A percentile compares a stretch with the other conserved stretches of the same genome.
Conservation (phyloP, 2,888 invertebrate genomes). For the Siphlonurus alternatus region DNA sequence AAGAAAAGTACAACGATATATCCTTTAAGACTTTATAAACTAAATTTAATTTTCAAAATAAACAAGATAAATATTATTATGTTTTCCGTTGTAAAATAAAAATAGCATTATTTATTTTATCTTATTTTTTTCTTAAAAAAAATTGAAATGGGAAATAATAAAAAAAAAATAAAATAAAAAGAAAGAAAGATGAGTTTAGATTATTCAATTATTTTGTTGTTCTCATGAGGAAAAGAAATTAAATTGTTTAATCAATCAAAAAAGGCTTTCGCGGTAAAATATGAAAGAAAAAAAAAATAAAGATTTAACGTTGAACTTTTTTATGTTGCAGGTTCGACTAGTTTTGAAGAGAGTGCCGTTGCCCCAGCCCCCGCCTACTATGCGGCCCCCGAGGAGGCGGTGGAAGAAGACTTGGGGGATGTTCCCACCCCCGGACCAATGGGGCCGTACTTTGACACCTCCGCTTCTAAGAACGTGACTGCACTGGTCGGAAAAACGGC, state of each 20-base stretch:
- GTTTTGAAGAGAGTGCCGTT: slow-evolving; percentile 17
- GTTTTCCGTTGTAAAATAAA: too few relatives aligned
- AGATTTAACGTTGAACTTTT: not conserved
- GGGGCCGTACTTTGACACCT: slow-evolving; percentile 53
- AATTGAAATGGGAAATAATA: not conserved
- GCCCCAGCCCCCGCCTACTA: slow-evolving; percentile 24
- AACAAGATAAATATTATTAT: too few relatives aligned
- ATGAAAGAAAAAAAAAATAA: not conserved
- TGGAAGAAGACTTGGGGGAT: slow-evolving; percentile 9
- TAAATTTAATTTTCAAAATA: too few relatives aligned
- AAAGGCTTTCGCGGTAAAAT: not conserved
- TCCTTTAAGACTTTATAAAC: too few relatives aligned
- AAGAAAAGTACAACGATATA: too few relatives aligned
- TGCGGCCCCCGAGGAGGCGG: slow-evolving; percentile 23
- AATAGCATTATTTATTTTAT: too few relatives aligned
- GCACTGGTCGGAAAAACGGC: slow-evolving; percentile 62
- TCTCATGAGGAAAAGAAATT: not conserved
- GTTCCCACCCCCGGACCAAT: slow-evolving; percentile 20
- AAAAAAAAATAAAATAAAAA: not conserved
- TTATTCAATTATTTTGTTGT: not conserved
- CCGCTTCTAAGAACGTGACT: slow-evolving; percentile 56
- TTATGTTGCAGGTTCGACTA: slow-evolving; percentile 5
- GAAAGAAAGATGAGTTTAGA: not conserved
- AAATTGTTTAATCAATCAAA: not conserved
- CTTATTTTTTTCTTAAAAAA: too few relatives aligned